Percentiles rank a stretch among this genome's conserved stretches.
These are phyloP conservation scores for Lamproptera curius DNA, from an alignment of 2,888 invertebrate genomes.

Conservation along the genomic window DNA sequence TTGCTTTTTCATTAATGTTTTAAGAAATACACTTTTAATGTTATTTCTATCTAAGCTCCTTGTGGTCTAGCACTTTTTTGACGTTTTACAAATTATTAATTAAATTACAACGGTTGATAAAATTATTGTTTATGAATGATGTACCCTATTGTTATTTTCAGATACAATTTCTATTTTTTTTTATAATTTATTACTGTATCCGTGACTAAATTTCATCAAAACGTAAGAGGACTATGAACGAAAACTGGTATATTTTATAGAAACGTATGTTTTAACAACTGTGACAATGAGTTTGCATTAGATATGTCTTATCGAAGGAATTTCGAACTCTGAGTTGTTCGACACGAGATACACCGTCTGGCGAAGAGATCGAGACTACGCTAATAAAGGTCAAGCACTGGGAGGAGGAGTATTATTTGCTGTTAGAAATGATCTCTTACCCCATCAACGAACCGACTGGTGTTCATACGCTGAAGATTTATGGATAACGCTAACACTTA, in stretches of 20 bases:
- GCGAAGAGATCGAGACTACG: conserved; percentile 13
- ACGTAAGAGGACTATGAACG: conserved; percentile 16
- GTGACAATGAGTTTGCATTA: conserved; percentile 17
- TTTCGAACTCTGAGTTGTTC: conserved; percentile 17
- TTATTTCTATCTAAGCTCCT: too few species aligned
- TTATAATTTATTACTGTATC: too few species aligned
- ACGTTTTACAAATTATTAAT: too few species aligned
- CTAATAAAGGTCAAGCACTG: not conserved
- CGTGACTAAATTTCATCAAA: conserved; percentile 25
- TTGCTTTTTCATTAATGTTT: too few species aligned
- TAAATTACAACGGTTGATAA: too few species aligned
- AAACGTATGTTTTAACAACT: conserved; percentile 6
- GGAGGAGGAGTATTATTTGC: conserved; percentile 18
- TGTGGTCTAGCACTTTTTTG: too few species aligned
- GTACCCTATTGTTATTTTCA: too few species aligned
- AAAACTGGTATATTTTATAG: conserved; percentile 13
- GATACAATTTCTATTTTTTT: too few species aligned
- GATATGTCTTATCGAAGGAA: conserved; percentile 18
- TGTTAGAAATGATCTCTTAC: conserved; percentile 5
- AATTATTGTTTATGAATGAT: too few species aligned
- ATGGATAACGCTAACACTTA: conserved; percentile 10
- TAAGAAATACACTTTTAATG: too few species aligned
- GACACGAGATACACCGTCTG: conserved; percentile 19
- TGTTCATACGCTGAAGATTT: conserved; percentile 18
- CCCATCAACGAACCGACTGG: conserved; percentile 5